phyloP scores from a whole-genome alignment of 2,797 vertebrate species.

The Malurus splendens region DNA sequence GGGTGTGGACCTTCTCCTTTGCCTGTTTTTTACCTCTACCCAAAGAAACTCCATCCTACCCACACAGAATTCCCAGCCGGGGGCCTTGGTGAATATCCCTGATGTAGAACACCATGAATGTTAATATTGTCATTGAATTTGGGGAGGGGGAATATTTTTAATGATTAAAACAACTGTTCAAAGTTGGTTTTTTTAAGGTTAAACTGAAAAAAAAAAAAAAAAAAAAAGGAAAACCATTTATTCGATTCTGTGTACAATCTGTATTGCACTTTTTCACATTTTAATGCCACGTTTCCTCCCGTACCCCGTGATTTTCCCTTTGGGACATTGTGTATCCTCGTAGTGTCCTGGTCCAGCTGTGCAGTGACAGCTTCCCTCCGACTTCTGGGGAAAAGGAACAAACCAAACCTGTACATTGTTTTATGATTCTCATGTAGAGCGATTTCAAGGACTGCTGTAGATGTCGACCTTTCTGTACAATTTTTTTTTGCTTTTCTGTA shows the following conservation, averaged over 20 bases:
- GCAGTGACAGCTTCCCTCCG: conserved; percentile 75
- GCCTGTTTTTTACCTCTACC: conserved; percentile 47
- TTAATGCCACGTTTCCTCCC: conserved; percentile 89
- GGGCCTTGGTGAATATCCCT: conserved; percentile 75
- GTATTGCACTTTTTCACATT: conserved; percentile 94
- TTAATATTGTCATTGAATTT: conserved; percentile 78
- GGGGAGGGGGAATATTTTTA: conserved; percentile 69
- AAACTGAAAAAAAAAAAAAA: conserved; percentile 67
- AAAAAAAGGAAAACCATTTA: conserved; percentile 62
- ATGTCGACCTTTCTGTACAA: conserved; percentile 68
- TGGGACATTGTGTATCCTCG: conserved; percentile 84
- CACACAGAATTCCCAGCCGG: conserved; percentile 37
- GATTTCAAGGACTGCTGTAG: conserved; percentile 62
- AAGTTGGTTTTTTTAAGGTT: conserved; percentile 69
- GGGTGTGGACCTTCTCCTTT: conserved; percentile 11
- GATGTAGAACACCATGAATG: conserved; percentile 82
- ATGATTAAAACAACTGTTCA: conserved; percentile 69
- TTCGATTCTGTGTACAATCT: conserved; percentile 80
- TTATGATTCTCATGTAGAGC: conserved; percentile 56
- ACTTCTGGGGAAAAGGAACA: neutral
- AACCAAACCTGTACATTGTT: conserved; percentile 57
- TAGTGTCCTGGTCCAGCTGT: conserved; percentile 81
- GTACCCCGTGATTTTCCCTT: conserved; percentile 88
- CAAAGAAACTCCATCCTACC: conserved; percentile 60
- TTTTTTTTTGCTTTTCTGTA: conserved; percentile 73